phyloP scores from a whole-genome alignment of 1,140 invertebrate genomes.

The Schlechtendalia chinensis region DNA sequence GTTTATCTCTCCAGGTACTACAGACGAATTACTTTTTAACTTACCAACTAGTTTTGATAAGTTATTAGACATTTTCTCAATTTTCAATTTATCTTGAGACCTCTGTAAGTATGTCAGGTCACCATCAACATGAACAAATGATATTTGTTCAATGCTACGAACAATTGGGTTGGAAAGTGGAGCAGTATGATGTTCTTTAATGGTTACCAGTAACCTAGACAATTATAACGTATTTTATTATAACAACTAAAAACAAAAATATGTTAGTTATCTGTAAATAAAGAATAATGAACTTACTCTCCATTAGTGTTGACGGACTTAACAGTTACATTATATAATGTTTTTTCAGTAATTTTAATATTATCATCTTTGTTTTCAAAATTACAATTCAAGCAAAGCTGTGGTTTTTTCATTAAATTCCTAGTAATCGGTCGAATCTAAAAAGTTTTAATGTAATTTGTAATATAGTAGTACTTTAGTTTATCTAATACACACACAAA shows the following conservation, averaged over 20 bases:
- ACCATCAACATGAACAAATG: constrained; percentile 38
- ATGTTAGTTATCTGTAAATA: too few relatives aligned
- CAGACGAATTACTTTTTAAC: neutral
- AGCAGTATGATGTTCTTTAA: constrained; percentile 18
- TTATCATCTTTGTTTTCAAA: neutral
- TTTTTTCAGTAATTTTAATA: constrained; percentile 28
- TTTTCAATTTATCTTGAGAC: constrained; percentile 18
- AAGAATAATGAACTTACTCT: neutral
- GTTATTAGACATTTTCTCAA: constrained; percentile 34
- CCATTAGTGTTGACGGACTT: neutral
- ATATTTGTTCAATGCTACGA: constrained; percentile 32
- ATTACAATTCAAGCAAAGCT: constrained; percentile 18
- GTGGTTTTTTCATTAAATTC: constrained; percentile 40
- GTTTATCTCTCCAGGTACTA: neutral
- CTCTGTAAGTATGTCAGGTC: constrained; percentile 33
- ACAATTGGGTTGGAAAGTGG: constrained; percentile 33
- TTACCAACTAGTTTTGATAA: constrained; percentile 28
- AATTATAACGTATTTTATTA: neutral
- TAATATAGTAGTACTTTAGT: too few relatives aligned
- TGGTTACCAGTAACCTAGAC: neutral
- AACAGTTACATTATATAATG: constrained; percentile 34
- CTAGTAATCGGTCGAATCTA: constrained; percentile 31
- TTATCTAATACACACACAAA: too few relatives aligned
- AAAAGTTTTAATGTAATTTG: neutral
- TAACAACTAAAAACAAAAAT: neutral